Base-by-base conservation (phyloP, 2,888 invertebrate genomes). In the Hypomecis atomaria region DNA sequence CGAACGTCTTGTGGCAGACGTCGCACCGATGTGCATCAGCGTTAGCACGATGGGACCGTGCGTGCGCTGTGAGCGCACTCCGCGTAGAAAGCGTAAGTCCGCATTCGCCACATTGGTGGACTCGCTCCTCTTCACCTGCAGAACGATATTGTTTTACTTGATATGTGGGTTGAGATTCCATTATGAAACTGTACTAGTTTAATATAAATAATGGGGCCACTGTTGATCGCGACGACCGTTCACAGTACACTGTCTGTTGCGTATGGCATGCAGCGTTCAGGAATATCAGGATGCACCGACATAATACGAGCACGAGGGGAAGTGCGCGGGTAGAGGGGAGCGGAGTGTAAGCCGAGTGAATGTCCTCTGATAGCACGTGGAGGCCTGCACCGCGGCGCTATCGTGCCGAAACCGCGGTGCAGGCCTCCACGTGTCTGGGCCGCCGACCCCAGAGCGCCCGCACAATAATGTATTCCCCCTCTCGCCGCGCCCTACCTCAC, bases 1-100 rank as follows among this genome's bases (percentile, higher is more conserved):
- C 97, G 85, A 98, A 98, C 10, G 97, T 97, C 86, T 98, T 98
- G 76, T 96, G 95, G 86, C 98, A 98, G 74, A 97, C 97, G 88
- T 97, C 96, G 89, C 98, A 98, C 71, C 96, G 95, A 88, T 97
- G 97, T 33, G 97, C 97, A 89, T 97, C 97, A 80, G 88, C 87
- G 57, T 88, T 82, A 47, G 82, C 82, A 65, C 89, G 86, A 66
- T 90, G 89, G 59, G 90, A 90, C 48, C 87, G 90, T 43, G 94
- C 94, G 85, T 96, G 96, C 77, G 95, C 96, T 68, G 96, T 96
- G 74, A 96, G 95, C 1, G 96, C 95, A 82, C 94, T 96, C 81
- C 96, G 95, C 76, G 96, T 96, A 50, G 95, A 95, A 78, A 96
- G 96, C 66, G 93, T 95, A 89, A 96, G 95, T 69, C 95, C 95